Percentiles rank a stretch among this genome's conserved stretches.
Evolutionary conservation across 35 echinoderm and acorn worm species (phyloP).

Genomic region (Ptychodera flava): DNA sequence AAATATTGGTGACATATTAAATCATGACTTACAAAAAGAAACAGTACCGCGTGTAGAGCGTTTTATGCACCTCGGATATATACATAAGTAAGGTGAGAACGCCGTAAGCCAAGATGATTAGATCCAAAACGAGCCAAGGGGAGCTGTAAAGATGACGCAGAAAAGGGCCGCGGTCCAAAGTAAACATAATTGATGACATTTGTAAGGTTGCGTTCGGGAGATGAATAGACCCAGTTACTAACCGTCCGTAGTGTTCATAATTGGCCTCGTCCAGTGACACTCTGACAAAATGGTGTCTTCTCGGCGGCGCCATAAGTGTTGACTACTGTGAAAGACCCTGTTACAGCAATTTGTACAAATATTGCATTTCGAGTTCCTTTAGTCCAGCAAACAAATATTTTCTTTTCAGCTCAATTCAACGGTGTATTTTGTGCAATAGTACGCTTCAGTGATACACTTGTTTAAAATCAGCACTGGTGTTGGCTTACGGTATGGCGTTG

Average conservation of each 20-base stretch:
- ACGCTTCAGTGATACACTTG: background rate
- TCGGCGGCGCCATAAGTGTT: background rate
- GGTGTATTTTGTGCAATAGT: background rate
- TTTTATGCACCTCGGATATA: no score
- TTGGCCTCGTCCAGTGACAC: background rate
- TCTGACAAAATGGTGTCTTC: background rate
- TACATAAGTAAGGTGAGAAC: no score
- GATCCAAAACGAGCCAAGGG: no score
- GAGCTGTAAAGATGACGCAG: no score
- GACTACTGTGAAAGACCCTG: background rate
- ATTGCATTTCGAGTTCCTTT: constrained; percentile 1
- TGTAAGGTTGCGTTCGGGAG: no score
- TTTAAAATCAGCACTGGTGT: background rate
- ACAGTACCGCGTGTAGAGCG: no score
- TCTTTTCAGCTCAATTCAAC: background rate
- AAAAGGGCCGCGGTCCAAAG: no score
- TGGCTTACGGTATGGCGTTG: background rate
- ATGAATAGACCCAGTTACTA: no score
- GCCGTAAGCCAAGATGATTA: no score
- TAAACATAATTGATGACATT: no score
- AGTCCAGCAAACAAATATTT: background rate
- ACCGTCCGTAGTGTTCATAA: background rate
- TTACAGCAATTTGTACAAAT: background rate
- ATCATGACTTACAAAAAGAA: no score
- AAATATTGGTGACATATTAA: no score